Base-by-base conservation (phyloP, 2,888 invertebrate species). In the Byasa hedistus region DNA sequence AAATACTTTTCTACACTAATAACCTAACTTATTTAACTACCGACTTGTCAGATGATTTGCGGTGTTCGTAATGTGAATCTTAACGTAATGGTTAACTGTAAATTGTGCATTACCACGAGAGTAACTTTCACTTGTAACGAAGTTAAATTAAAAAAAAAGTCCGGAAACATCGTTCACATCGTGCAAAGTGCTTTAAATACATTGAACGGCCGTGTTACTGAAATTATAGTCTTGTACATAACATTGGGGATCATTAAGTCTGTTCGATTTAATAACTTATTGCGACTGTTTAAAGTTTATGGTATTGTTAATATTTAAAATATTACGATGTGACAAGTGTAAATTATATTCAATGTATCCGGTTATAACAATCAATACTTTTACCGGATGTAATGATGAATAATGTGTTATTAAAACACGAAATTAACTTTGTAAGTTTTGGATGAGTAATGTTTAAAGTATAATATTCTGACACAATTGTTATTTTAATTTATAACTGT, bases 91-190 rank as follows among this genome's bases (percentile, higher is more conserved):
- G 52, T 44, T 36, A 63, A 62, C 24, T 44, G 63, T 67, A 69
- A 65, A 69, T 69, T 65, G 69, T 66, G 67, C 71, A 65, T 59
- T 72, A 72, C 69, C 72, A 71, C 76, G 75, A 73, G 76, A 79
- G 73, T 73, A 51, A 75, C 78, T 79, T 77, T 78, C 75, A 76
- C 76, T 75, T 56, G 36, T 66, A 66, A 66, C 69, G 67, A 72
- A 73, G 65, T 61, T 70, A 63, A 65, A 60, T 72, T 69, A 69
- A 69, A 70, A 71, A 65, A 55, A 64, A 57, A 51, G 66, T 63
- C 74, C 77, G 81, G 79, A 79, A 72, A 75, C 71, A 72, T 76
- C 73, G 70, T 67, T 75, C 76, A 74, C 32, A 32, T 32, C 32
- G 32, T 32, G 32, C 32, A 67, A 69, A 36, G 61, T 63, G 66